Percentiles rank a stretch among this genome's conserved stretches.
phyloP scores from a whole-genome alignment of 2,888 invertebrate genomes.

The Baccha elongata region DNA sequence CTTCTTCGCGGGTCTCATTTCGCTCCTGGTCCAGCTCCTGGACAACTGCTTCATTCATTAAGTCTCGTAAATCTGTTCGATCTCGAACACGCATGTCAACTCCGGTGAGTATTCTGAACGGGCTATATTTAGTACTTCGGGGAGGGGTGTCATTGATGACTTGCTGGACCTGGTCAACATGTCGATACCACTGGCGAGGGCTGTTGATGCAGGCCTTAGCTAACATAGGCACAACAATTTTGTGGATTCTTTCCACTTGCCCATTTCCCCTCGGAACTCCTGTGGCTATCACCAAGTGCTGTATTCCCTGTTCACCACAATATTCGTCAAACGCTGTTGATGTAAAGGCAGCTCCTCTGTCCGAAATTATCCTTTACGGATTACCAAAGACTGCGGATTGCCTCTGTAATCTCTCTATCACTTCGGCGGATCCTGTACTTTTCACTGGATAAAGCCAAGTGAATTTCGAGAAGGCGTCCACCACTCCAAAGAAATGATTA shows the following conservation, averaged over 20 bases:
- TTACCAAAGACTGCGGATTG: conserved; percentile 39
- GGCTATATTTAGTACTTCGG: conserved; percentile 16
- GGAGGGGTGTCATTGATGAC: conserved; percentile 71
- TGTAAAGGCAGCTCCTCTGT: conserved; percentile 79
- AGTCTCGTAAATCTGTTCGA: neutral
- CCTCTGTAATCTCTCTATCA: conserved; percentile 74
- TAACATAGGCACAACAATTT: conserved; percentile 76
- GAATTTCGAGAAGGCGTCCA: conserved; percentile 78
- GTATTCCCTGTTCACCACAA: conserved; percentile 65
- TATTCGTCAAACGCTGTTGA: conserved; percentile 76
- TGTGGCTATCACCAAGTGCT: conserved; percentile 1
- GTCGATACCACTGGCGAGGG: conserved; percentile 76
- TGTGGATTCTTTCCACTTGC: conserved; percentile 78
- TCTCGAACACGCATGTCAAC: conserved; percentile 23
- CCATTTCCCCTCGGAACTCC: too few species aligned
- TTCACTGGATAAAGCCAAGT: conserved; percentile 78
- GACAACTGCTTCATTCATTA: neutral
- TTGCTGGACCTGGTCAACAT: conserved; percentile 59
- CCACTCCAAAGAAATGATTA: conserved; percentile 77
- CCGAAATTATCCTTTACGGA: conserved; percentile 77
- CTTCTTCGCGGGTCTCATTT: neutral
- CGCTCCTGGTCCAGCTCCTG: conserved; percentile 19
- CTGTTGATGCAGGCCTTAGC: conserved; percentile 77
- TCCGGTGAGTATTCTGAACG: conserved; percentile 35
- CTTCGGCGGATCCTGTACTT: conserved; percentile 72